Conservation (phyloP, 2,888 invertebrate genomes). For the Amblyjoppa proteus region DNA sequence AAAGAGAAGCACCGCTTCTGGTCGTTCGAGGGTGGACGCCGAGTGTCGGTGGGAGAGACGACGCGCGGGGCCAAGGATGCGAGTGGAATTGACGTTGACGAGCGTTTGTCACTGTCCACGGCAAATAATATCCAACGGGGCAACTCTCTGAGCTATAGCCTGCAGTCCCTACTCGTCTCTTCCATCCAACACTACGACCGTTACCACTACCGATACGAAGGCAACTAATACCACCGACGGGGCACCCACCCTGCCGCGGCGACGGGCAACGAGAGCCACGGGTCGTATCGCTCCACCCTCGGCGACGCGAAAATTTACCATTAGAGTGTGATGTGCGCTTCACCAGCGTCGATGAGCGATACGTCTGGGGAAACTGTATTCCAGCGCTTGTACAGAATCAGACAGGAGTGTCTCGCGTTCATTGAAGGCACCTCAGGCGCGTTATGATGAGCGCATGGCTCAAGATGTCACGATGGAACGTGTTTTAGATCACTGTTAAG, state of each 20-base stretch:
- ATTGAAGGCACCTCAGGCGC: too few species aligned
- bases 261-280: not conserved
- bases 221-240: conserved; percentile 8
- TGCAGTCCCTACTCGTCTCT: conserved; percentile 61
- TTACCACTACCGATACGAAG: conserved; percentile 31
- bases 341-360: not conserved
- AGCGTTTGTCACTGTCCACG: conserved; percentile 84
- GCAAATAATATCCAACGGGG: conserved; percentile 83
- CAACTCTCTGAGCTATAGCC: conserved; percentile 73
- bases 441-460: too few species aligned
- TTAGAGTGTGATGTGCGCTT: conserved; percentile 4
- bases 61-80: conserved; percentile 72
- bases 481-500: too few species aligned
- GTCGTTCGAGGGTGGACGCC: conserved; percentile 22
- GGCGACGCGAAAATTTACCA: conserved; percentile 8
- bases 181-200: conserved; percentile 44
- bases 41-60: conserved; percentile 58
- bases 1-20: conserved; percentile 48
- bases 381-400: not conserved
- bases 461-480: too few species aligned
- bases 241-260: not conserved
- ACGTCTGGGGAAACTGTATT: not conserved
- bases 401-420: not conserved
- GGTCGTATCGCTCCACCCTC: not conserved
- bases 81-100: conserved; percentile 83